Conservation (phyloP, 2,113 vertebrate species). For the Rissa tridactyla region DNA sequence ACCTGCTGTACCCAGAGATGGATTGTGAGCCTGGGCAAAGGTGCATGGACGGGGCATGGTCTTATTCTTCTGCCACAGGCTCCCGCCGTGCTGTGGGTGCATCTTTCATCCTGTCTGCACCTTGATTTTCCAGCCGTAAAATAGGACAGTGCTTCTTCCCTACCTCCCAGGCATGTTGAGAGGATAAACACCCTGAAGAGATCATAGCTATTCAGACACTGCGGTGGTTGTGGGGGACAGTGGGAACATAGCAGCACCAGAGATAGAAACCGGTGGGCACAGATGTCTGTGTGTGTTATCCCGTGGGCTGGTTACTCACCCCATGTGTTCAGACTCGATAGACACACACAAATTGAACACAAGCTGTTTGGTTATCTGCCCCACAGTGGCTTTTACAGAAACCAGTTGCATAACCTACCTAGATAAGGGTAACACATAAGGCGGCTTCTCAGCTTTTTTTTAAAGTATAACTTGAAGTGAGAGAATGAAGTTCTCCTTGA, state of each 20-base stretch:
- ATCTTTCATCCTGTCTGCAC: not conserved
- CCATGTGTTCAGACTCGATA: slow-evolving; percentile 25
- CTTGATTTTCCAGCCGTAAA: not conserved
- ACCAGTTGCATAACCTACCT: not conserved
- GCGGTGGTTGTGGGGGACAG: not conserved
- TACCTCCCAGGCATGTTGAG: not conserved
- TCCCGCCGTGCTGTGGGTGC: not conserved
- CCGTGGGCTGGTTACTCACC: slow-evolving; percentile 16
- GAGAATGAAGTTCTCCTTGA: not conserved
- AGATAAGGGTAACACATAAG: not conserved
- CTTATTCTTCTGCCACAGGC: not conserved
- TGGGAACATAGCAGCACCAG: slow-evolving; percentile 12
- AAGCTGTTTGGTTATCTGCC: slow-evolving; percentile 31
- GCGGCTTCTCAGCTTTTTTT: not conserved
- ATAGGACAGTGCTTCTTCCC: not conserved
- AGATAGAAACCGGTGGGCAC: slow-evolving; percentile 59
- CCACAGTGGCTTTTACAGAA: not conserved
- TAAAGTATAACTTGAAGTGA: not conserved
- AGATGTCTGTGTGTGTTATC: slow-evolving; percentile 3
- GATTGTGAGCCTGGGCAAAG: not conserved
- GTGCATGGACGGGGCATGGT: rapidly evolving
- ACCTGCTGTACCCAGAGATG: not conserved
- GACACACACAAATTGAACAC: not conserved
- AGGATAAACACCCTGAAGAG: not conserved
- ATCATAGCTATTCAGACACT: not conserved